Conservation (phyloP, 2,797 vertebrate genomes). For the Platyrinchus mystaceus region DNA sequence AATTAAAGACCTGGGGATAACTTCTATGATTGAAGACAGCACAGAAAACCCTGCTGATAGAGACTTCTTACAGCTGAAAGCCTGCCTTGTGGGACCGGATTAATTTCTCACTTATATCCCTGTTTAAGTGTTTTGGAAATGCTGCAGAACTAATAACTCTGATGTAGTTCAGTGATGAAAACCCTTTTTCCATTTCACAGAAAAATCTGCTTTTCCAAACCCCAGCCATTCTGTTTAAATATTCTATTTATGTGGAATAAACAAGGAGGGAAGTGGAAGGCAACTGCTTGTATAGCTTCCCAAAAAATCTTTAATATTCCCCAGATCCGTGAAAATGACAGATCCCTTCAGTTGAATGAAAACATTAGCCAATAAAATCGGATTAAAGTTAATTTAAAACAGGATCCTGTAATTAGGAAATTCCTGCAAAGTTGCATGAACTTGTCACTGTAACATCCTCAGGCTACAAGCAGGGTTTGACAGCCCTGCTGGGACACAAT, state of each 20-base stretch:
- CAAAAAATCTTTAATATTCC: background rate
- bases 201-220: background rate
- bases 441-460: slow-evolving; percentile 52
- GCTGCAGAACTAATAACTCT: background rate
- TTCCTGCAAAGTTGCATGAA: slow-evolving; percentile 54
- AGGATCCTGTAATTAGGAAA: slow-evolving; percentile 61
- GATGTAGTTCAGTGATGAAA: background rate
- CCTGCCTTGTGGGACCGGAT: background rate
- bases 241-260: background rate
- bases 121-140: background rate
- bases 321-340: background rate
- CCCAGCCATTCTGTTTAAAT: background rate
- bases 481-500: slow-evolving; percentile 28
- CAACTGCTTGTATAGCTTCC: background rate
- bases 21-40: background rate
- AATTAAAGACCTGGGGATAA: background rate
- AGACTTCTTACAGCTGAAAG: background rate
- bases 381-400: slow-evolving; percentile 67
- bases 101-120: background rate
- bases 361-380: slow-evolving; percentile 4
- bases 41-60: background rate
- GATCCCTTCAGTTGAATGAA: slow-evolving; percentile 46
- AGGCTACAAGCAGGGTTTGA: background rate
- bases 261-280: background rate
- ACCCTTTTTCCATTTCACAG: background rate